A percentile compares a stretch with the other conserved stretches of the same genome.
These are phyloP conservation scores for Tinamus guttatus DNA, from an alignment of 2,113 vertebrate genomes.

Conservation along the genomic window DNA sequence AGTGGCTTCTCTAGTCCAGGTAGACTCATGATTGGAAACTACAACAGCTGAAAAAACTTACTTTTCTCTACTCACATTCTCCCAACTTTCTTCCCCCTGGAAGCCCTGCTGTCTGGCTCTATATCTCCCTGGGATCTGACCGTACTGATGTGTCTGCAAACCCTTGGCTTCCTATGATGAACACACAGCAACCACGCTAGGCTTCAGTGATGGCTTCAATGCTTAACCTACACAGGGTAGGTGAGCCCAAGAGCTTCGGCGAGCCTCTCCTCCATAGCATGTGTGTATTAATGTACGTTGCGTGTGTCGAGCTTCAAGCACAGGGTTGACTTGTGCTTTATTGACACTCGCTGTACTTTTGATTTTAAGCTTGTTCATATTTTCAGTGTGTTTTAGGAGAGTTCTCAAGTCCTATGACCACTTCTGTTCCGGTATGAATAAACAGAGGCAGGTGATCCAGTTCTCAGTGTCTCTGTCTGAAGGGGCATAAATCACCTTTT, in stretches of 20 bases:
- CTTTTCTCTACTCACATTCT: not conserved
- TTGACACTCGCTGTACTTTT: not conserved
- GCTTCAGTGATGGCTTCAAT: fast-evolving
- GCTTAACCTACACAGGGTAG: not conserved
- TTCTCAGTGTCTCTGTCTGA: not conserved
- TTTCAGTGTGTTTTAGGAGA: not conserved
- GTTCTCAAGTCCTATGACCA: not conserved
- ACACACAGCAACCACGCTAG: not conserved
- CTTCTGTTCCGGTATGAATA: not conserved
- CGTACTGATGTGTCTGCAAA: not conserved
- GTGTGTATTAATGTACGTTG: fast-evolving
- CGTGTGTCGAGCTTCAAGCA: not conserved
- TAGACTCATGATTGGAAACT: not conserved
- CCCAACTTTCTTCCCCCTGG: not conserved
- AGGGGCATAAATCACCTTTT: not conserved
- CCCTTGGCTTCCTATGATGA: not conserved
- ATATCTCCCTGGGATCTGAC: not conserved
- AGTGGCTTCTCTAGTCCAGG: not conserved
- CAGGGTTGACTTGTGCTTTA: not conserved
- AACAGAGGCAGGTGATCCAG: not conserved
- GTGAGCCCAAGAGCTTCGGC: not conserved
- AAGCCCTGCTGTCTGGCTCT: not conserved
- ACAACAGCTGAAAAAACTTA: not conserved
- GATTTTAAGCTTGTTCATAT: not conserved
- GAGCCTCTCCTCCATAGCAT: not conserved